Evolutionary conservation across 2,113 vertebrate genomes (phyloP).

Genomic region (Nannobrachium achirus): DNA sequence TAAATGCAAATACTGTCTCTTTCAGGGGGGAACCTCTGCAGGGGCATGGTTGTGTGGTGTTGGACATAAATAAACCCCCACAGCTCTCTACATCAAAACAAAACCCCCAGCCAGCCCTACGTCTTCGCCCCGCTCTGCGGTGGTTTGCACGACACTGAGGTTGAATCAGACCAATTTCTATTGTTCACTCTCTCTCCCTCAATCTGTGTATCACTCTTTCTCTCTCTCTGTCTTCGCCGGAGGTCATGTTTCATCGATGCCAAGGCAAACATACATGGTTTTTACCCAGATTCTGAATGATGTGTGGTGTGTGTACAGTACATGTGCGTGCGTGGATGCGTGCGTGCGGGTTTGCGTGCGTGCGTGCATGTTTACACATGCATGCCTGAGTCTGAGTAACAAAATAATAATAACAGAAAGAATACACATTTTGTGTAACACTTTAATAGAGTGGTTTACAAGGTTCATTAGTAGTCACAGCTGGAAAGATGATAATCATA

Average conservation of each 20-base stretch:
- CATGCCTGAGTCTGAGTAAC: too few relatives aligned
- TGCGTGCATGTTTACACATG: neutral
- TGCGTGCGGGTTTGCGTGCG: constrained; percentile 18
- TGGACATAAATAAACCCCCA: constrained; percentile 27
- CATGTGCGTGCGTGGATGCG: constrained; percentile 9
- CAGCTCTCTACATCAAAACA: constrained; percentile 43
- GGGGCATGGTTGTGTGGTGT: constrained; percentile 30
- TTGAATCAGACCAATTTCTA: constrained; percentile 31
- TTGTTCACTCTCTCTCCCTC: constrained; percentile 32
- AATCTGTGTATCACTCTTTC: constrained; percentile 7
- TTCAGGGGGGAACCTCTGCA: neutral
- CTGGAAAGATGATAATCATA: too few relatives aligned
- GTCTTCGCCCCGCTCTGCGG: constrained; percentile 12
- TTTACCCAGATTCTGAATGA: constrained; percentile 16
- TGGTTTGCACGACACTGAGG: constrained; percentile 38
- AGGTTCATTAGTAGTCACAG: too few relatives aligned
- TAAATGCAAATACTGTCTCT: constrained; percentile 22
- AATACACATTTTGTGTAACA: too few relatives aligned
- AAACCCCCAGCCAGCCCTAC: constrained; percentile 17
- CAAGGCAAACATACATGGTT: constrained; percentile 46
- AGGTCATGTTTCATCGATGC: constrained; percentile 40
- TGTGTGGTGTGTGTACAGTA: neutral
- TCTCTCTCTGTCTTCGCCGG: constrained; percentile 4
- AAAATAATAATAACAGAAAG: too few relatives aligned
- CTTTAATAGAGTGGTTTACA: too few relatives aligned